phyloP scores from a whole-genome alignment of 2,888 invertebrate genomes.

The Laspeyria flexula region DNA sequence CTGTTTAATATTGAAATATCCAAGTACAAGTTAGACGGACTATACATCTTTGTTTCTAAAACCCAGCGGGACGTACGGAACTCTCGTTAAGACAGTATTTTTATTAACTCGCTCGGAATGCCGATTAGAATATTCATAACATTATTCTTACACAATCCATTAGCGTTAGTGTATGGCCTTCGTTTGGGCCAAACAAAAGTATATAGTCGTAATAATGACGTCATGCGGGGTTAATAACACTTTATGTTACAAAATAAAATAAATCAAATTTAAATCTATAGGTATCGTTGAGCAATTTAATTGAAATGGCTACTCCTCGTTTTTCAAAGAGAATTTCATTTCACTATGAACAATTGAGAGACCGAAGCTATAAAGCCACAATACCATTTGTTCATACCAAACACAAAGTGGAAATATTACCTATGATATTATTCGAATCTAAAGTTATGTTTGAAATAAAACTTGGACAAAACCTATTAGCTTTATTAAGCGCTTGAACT shows the following conservation, averaged over 20 bases:
- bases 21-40: slow-evolving; percentile 55
- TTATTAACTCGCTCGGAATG: slow-evolving; percentile 81
- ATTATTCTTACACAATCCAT: slow-evolving; percentile 72
- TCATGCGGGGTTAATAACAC: slow-evolving; percentile 35
- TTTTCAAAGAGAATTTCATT: no score
- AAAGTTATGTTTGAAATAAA: slow-evolving; percentile 17
- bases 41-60: slow-evolving; percentile 80
- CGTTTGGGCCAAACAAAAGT: slow-evolving; percentile 50
- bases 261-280: slow-evolving; percentile 22
- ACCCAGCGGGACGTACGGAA: slow-evolving; percentile 74
- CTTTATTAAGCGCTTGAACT: slow-evolving; percentile 34
- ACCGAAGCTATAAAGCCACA: no score
- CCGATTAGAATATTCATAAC: slow-evolving; percentile 78
- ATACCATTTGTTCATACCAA: no score
- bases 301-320: slow-evolving; percentile 7
- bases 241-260: slow-evolving; percentile 28
- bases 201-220: slow-evolving; percentile 45
- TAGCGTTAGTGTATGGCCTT: slow-evolving; percentile 56
- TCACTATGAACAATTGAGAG: background rate
- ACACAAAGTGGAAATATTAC: background rate
- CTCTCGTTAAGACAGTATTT: slow-evolving; percentile 79
- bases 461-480: slow-evolving; percentile 28
- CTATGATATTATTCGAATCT: slow-evolving; percentile 6
- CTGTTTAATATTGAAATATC: slow-evolving; percentile 62
- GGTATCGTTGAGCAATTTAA: slow-evolving; percentile 21